These are phyloP conservation scores for Drosophila melanogaster DNA, from an alignment of 1,140 invertebrate genomes.

Conservation along the genomic window DNA sequence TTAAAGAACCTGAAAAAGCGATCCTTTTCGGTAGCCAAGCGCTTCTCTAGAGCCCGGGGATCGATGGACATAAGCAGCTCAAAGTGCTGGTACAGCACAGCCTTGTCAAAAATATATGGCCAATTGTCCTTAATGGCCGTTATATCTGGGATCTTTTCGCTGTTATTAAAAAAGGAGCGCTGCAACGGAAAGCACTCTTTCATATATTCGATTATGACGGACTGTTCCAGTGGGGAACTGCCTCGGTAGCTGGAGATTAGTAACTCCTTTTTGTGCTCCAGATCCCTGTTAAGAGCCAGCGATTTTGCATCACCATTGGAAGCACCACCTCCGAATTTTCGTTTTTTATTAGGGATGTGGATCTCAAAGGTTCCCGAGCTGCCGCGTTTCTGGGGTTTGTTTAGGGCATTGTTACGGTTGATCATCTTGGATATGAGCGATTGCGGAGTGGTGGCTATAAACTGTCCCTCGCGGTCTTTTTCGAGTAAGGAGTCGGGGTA, in stretches of 20 bases:
- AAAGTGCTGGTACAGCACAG: conserved; percentile 67
- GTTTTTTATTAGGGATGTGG: conserved; percentile 62
- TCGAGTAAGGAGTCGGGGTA: conserved; percentile 69
- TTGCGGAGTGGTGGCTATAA: conserved; percentile 72
- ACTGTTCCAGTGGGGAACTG: conserved; percentile 44
- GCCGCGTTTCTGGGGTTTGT: conserved; percentile 65
- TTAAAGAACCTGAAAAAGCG: conserved; percentile 72
- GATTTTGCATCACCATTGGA: conserved; percentile 63
- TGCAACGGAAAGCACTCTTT: conserved; percentile 75
- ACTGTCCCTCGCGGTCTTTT: conserved; percentile 71
- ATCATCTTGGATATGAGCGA: conserved; percentile 76
- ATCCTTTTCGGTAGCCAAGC: conserved; percentile 55
- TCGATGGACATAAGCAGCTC: conserved; percentile 77
- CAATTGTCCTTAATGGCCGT: conserved; percentile 72
- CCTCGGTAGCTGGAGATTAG: conserved; percentile 63
- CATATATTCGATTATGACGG: conserved; percentile 63
- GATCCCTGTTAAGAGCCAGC: conserved; percentile 44
- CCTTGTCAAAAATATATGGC: conserved; percentile 73
- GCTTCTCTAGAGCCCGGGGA: conserved; percentile 58
- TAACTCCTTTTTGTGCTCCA: conserved; percentile 66
- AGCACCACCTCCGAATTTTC: conserved; percentile 37
- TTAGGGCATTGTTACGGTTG: conserved; percentile 67
- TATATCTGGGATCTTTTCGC: conserved; percentile 72
- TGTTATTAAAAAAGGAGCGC: conserved; percentile 72
- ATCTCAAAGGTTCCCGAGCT: conserved; percentile 56